Percentiles rank a stretch among this genome's conserved stretches.
These are phyloP conservation scores for Cistogaster globosa DNA, from an alignment of 2,888 invertebrate species.

Conservation along the genomic window DNA sequence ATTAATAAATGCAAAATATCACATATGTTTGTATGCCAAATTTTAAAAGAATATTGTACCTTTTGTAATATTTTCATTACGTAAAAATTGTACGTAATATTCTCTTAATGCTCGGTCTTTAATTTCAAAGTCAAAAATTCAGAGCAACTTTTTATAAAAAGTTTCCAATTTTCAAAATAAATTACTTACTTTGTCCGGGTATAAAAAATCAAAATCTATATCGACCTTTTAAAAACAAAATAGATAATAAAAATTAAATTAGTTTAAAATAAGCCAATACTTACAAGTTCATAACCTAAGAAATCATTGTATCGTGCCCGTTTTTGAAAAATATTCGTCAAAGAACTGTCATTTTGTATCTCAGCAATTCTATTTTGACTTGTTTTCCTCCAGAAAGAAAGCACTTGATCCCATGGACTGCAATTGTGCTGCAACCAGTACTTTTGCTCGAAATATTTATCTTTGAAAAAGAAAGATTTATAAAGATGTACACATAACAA, in stretches of 20 bases:
- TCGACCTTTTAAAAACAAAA: constrained; percentile 15
- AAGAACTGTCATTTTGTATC: constrained; percentile 45
- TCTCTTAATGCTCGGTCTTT: constrained; percentile 46
- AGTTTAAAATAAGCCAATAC: background rate
- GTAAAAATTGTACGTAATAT: constrained; percentile 50
- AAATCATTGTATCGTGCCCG: constrained; percentile 53
- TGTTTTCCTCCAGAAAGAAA: constrained; percentile 52
- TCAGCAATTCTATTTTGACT: constrained; percentile 46
- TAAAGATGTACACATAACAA: background rate
- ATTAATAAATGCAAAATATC: constrained; percentile 6
- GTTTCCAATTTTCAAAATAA: constrained; percentile 38
- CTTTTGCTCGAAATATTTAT: constrained; percentile 58
- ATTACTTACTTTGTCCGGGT: constrained; percentile 33
- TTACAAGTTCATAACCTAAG: constrained; percentile 38
- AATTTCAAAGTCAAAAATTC: constrained; percentile 35
- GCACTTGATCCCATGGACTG: constrained; percentile 50
- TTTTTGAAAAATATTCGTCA: constrained; percentile 41
- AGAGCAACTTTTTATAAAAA: constrained; percentile 39
- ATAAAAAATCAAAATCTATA: constrained; percentile 49
- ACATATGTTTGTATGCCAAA: background rate
- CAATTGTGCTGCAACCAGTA: constrained; percentile 60
- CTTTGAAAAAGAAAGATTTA: constrained; percentile 37
- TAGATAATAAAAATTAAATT: background rate
- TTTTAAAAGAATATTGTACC: constrained; percentile 36
- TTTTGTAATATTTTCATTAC: constrained; percentile 52